These are phyloP conservation scores for Hylomyscus alleni DNA, from an alignment of 2,797 vertebrate species.

Conservation along the genomic window DNA sequence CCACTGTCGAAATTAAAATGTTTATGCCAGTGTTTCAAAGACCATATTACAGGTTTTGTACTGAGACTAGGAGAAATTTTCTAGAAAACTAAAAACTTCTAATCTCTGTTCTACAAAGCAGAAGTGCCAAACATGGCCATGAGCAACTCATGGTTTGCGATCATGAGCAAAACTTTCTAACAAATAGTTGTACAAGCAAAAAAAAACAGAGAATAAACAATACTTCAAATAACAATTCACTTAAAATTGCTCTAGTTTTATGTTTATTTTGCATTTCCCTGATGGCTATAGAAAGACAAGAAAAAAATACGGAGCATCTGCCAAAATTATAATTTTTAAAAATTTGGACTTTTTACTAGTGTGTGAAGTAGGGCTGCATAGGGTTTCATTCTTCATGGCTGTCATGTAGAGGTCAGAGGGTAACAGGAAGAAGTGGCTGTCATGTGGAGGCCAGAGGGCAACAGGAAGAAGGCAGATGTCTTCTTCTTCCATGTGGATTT, in stretches of 20 bases:
- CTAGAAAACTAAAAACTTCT: constrained; percentile 79
- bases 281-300: background rate
- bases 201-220: constrained; percentile 55
- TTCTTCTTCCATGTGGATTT: background rate
- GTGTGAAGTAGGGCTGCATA: background rate
- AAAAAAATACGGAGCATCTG: background rate
- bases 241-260: constrained; percentile 78
- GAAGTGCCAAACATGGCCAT: constrained; percentile 83
- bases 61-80: constrained; percentile 77
- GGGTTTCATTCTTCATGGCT: background rate
- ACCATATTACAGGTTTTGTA: constrained; percentile 77
- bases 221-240: constrained; percentile 76
- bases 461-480: background rate
- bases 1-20: constrained; percentile 79
- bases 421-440: background rate
- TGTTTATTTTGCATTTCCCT: constrained; percentile 33
- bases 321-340: background rate
- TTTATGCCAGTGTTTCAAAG: constrained; percentile 81
- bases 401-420: background rate
- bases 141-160: constrained; percentile 85
- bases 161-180: constrained; percentile 83
- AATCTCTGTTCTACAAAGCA: constrained; percentile 84
- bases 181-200: constrained; percentile 70
- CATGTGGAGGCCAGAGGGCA: background rate
- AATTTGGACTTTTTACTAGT: background rate